Percentiles rank a stretch among this genome's conserved stretches.
These are phyloP conservation scores for Venturia canescens DNA, from an alignment of 1,140 invertebrate species.

Conservation along the genomic window DNA sequence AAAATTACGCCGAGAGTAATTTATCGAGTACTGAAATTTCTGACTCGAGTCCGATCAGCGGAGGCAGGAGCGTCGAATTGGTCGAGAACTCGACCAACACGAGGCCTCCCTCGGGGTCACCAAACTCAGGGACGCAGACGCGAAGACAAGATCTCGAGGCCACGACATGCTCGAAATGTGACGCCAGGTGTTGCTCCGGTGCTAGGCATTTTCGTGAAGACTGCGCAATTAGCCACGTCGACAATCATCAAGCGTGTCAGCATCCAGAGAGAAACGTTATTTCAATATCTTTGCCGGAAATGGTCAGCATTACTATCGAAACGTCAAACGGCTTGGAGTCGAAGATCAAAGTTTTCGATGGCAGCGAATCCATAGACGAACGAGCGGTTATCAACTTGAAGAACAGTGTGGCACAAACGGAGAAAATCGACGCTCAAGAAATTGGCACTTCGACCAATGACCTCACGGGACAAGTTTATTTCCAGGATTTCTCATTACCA, in stretches of 20 bases:
- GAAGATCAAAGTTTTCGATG: constrained; percentile 63
- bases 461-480: constrained; percentile 17
- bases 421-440: constrained; percentile 49
- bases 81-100: constrained; percentile 65
- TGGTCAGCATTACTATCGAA: constrained; percentile 69
- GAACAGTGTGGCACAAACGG: constrained; percentile 63
- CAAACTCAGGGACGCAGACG: constrained; percentile 51
- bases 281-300: constrained; percentile 68
- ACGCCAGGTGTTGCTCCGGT: constrained; percentile 32
- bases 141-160: constrained; percentile 35
- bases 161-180: constrained; percentile 24
- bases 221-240: constrained; percentile 10
- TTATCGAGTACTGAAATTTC: constrained; percentile 56
- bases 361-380: constrained; percentile 45
- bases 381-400: constrained; percentile 24
- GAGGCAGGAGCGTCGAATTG: constrained; percentile 45
- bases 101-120: constrained; percentile 1
- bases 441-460: constrained; percentile 48
- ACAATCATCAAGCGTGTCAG: constrained; percentile 17
- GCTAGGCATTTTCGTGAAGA: constrained; percentile 31
- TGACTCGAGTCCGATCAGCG: constrained; percentile 48
- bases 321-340: constrained; percentile 64
- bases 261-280: constrained; percentile 63
- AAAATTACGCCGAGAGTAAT: constrained; percentile 63
- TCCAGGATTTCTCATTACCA: constrained; percentile 43